Conservation (phyloP, 2,797 vertebrate species). For the Monodelphis domestica region DNA sequence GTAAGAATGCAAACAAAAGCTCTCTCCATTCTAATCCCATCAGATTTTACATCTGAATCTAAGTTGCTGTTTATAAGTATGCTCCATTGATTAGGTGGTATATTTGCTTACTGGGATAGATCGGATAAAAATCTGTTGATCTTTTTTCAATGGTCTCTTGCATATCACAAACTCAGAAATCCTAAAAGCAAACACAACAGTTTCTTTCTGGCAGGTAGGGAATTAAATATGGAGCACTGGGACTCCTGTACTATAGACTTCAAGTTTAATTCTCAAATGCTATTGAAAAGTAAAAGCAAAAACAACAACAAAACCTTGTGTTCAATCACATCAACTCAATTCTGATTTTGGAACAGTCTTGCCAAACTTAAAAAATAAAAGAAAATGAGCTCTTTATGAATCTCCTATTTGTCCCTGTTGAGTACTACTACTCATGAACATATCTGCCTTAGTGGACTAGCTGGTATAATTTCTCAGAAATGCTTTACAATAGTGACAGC, state of each 20-base stretch:
- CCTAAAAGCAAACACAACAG: conserved; percentile 31
- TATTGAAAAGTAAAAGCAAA: conserved; percentile 23
- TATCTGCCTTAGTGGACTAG: conserved; percentile 52
- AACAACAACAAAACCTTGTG: not conserved
- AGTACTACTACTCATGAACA: conserved; percentile 64
- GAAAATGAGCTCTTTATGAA: conserved; percentile 31
- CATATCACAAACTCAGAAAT: conserved; percentile 57
- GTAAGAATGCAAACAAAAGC: not conserved
- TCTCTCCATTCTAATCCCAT: not conserved
- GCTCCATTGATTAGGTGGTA: not conserved
- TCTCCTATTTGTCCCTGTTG: conserved; percentile 53
- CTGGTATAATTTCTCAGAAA: conserved; percentile 74
- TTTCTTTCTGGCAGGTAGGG: conserved; percentile 41
- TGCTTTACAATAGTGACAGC: conserved; percentile 69
- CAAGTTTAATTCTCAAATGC: conserved; percentile 36
- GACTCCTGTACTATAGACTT: not conserved
- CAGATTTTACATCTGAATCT: conserved; percentile 2
- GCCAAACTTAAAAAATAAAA: not conserved
- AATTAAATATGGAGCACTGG: not conserved
- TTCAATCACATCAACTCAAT: conserved; percentile 5
- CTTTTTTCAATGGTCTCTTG: conserved; percentile 45
- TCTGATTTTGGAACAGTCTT: conserved; percentile 50
- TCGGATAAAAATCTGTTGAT: conserved; percentile 52
- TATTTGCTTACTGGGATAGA: conserved; percentile 44
- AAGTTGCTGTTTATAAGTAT: not conserved